These are phyloP conservation scores for Loris lydekkerianus DNA, from an alignment of 2,797 vertebrate genomes.

Conservation along the genomic window DNA sequence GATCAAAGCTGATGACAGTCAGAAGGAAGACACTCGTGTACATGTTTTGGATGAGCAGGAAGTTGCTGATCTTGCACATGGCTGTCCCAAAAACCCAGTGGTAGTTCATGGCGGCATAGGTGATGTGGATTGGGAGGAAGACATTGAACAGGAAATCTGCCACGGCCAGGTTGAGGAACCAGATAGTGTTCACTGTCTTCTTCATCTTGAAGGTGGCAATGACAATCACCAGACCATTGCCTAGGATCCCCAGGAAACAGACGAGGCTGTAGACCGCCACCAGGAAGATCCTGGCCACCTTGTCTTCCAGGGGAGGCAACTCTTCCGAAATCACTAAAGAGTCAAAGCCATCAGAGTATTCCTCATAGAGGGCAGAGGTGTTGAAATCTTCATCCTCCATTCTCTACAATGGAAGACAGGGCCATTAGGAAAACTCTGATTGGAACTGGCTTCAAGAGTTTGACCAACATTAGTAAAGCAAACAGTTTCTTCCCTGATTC, in stretches of 20 bases:
- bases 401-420: slow-evolving; percentile 62
- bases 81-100: slow-evolving; percentile 94
- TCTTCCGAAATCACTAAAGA: slow-evolving; percentile 60
- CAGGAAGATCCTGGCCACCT: slow-evolving; percentile 79
- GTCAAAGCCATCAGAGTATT: not conserved
- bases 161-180: slow-evolving; percentile 96
- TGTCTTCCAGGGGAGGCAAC: fast-evolving
- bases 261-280: slow-evolving; percentile 89
- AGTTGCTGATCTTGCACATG: slow-evolving; percentile 94
- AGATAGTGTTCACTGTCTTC: slow-evolving; percentile 94
- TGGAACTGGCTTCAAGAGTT: not conserved
- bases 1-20: slow-evolving; percentile 95
- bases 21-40: slow-evolving; percentile 97
- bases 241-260: slow-evolving; percentile 93
- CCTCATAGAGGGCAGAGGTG: not conserved
- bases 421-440: fast-evolving
- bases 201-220: slow-evolving; percentile 95
- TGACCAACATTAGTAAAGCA: fast-evolving
- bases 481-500: fast-evolving
- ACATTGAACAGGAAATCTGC: slow-evolving; percentile 96
- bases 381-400: slow-evolving; percentile 75
- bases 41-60: slow-evolving; percentile 95
- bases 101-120: slow-evolving; percentile 87
- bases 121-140: slow-evolving; percentile 93
- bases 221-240: slow-evolving; percentile 94